A percentile compares a stretch with the other conserved stretches of the same genome.
phyloP scores from a whole-genome alignment of 2,113 vertebrate genomes.

The Limanda limanda region DNA sequence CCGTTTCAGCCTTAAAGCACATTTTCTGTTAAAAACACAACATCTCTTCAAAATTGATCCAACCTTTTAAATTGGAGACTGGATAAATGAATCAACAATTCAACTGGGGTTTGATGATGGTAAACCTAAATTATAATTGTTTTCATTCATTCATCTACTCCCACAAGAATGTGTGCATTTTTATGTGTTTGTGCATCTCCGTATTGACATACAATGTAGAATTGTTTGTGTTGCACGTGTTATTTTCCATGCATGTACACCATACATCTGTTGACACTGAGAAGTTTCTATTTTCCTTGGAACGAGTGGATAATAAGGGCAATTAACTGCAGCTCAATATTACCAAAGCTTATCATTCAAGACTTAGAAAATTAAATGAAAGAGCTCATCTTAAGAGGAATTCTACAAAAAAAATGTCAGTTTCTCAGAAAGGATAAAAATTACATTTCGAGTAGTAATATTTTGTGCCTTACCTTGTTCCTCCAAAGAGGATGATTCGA shows the following conservation, averaged over 20 bases:
- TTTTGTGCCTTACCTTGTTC: slow-evolving; percentile 89
- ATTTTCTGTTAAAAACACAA: neutral
- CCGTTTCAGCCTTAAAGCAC: neutral
- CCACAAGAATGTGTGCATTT: no score
- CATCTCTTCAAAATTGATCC: neutral
- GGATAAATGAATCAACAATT: no score
- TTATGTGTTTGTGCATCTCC: no score
- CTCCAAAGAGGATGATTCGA: slow-evolving; percentile 97
- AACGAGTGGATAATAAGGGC: no score
- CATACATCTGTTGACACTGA: no score
- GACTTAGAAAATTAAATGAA: neutral
- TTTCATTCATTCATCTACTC: no score
- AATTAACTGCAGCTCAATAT: neutral
- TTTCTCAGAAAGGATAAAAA: neutral
- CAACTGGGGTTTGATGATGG: no score
- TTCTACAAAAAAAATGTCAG: neutral
- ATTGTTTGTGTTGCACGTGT: no score
- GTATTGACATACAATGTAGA: no score
- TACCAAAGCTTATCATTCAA: neutral
- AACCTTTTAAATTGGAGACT: neutral
- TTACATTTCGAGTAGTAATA: neutral
- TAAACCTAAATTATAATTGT: no score
- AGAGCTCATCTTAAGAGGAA: neutral
- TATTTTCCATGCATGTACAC: no score
- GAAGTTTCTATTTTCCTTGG: no score